Evolutionary conservation across 2,888 invertebrate species (phyloP).

Genomic region (Alloplasta piceator): DNA sequence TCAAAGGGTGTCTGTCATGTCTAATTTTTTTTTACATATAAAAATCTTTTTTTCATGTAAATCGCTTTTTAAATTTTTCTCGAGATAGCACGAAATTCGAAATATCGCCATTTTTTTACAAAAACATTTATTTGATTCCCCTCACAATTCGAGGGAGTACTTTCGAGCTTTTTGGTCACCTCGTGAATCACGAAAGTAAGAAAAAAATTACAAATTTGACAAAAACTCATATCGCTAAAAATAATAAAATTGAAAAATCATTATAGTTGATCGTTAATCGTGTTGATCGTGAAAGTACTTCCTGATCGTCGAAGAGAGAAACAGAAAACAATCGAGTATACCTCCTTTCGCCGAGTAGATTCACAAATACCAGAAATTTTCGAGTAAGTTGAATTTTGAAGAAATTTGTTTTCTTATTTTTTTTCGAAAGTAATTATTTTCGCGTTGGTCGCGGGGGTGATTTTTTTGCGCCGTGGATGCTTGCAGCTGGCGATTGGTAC

Average conservation of each 20-base stretch:
- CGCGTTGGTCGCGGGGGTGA: slow-evolving; percentile 66
- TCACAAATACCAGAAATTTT: slow-evolving; percentile 17
- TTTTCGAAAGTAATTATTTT: slow-evolving; percentile 49
- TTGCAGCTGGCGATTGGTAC: slow-evolving; percentile 74
- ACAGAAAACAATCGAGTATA: slow-evolving; percentile 43
- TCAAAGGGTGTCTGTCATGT: slow-evolving; percentile 60
- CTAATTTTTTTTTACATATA: slow-evolving; percentile 39
- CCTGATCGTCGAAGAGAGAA: slow-evolving; percentile 30
- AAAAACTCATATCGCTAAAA: slow-evolving; percentile 14
- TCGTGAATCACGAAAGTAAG: neutral
- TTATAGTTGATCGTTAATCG: slow-evolving; percentile 10
- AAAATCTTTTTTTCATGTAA: neutral
- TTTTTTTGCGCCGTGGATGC: slow-evolving; percentile 71
- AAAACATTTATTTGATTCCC: slow-evolving; percentile 17
- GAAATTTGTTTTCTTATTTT: slow-evolving; percentile 14
- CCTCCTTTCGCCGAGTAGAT: slow-evolving; percentile 56
- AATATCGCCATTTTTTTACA: slow-evolving; percentile 33
- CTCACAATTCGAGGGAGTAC: slow-evolving; percentile 50
- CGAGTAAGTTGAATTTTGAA: slow-evolving; percentile 10
- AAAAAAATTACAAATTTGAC: slow-evolving; percentile 9
- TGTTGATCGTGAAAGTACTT: slow-evolving; percentile 70
- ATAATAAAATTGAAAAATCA: slow-evolving; percentile 27
- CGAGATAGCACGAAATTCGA: slow-evolving; percentile 57
- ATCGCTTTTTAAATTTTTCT: neutral
- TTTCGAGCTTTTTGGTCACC: slow-evolving; percentile 40